Evolutionary conservation across 2,888 invertebrate genomes (phyloP), one percentile per base, ranked within the genome.

Genomic region (Cremastinae sp.): DNA sequence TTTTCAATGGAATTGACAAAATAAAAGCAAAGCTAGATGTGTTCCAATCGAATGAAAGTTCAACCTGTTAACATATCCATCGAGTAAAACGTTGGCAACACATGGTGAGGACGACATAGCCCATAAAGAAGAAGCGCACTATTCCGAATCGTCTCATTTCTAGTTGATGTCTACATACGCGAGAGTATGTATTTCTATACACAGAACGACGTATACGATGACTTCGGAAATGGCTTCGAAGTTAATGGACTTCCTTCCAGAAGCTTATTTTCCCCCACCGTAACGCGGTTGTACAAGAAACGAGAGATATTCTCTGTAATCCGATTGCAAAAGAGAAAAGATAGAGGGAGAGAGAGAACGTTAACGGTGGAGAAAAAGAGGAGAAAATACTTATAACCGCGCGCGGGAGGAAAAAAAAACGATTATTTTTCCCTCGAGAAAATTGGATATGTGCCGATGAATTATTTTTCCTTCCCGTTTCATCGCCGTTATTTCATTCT

Each of bases 211-310:
- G 7, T 47, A 39, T 56, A 47, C 8, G 14, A 75, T 49, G 64
- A 69, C 68, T 49, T 71, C 64, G 69, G 37, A 76, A 76, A 73
- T 73, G 64, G 69, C 47, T 39, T 61, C 45, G 58, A 53, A 76
- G 64, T 64, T 76, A 76, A 76, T 76, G 75, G 75, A 72, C 68
- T 69, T 68, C 53, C 68, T 64, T 62, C 68, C 72, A 69, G 72
- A 73, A 76, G 72, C 59, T 68, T 72, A 68, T 72, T 76, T 68
- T 59, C 47, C 58, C 59, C 64, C 62, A 18, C 28, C 39, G 22
- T 41, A 41, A 41, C 64, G 49, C 75, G 66, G 68, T 68, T 72
- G 43, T 37, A 28, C 49, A 16, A 53, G 56, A 65, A 43, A 41
- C 14, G 16, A 41, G 1, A 10, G 12, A 51, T 59, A 51, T 55